Base-by-base conservation (phyloP, 2,888 invertebrate genomes). In the Hydraecia micacea region DNA sequence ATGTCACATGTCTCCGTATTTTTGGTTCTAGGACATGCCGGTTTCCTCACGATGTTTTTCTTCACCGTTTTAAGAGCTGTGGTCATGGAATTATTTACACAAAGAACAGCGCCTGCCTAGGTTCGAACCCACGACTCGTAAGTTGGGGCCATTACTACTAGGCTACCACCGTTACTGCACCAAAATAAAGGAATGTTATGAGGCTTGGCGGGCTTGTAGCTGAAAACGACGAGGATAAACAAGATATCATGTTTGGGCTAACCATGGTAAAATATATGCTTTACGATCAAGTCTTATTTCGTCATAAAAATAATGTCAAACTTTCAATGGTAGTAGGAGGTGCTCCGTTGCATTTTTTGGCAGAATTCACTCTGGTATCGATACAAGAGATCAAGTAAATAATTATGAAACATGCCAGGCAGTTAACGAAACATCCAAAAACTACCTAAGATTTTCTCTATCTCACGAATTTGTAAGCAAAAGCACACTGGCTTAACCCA, bases 381-480 rank as follows among this genome's bases (percentile, higher is more conserved):
- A 52, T 9, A 32, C 25, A 1, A 7, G 9, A 42, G 13, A 73
- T 39, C 21, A 52, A 73, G 8, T 25, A 3, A 25, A 28, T 4
- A n/a, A n/a, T n/a, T n/a, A 46, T 13, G 18, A n/a, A 65, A 75
- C 8, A n/a, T 0, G 3, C 15, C 18, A 42, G 7, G 6, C 42
- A 42, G 36, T 13, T 18, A 36, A 25, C 6, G 13, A 36, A 58
- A 36, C 18, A 15, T 36, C 8, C 8, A 55, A 63, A 11, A 81
- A 42, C 4, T 28, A 21, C 60, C 9, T 28, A 36, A 69, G 18
- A 81, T 62, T 46, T 39, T 15, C 58, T 68, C 72, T 15, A 15
- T 46, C 55, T 55, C 28, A 32, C 21, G 49, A 81, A 75, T 68
- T 81, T 63, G 55, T 68, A 58, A 62, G 21, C 55, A 46, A 55